Conservation (phyloP, 2,113 vertebrate genomes). For the Hassar affinis region DNA sequence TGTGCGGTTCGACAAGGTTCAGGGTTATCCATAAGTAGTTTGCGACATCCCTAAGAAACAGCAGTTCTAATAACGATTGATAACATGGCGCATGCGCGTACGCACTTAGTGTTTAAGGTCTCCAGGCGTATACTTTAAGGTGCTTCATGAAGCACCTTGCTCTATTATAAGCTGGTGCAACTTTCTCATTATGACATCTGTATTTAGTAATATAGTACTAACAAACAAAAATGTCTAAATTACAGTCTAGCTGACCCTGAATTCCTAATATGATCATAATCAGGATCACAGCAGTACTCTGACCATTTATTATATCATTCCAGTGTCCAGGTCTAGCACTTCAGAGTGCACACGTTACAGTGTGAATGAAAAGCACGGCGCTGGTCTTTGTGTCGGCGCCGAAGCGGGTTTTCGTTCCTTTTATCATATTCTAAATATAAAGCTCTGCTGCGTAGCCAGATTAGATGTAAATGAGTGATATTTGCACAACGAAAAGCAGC, state of each 20-base stretch:
- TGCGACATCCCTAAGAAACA: background rate
- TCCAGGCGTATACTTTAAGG: background rate
- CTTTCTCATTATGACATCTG: background rate
- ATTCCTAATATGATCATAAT: background rate
- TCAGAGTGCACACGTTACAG: background rate
- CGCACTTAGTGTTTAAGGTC: background rate
- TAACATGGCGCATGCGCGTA: background rate
- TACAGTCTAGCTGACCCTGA: too few species aligned
- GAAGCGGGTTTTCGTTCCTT: background rate
- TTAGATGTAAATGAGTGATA: background rate
- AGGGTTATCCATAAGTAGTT: constrained; percentile 29
- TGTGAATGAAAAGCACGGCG: background rate
- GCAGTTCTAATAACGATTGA: background rate
- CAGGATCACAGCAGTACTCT: background rate
- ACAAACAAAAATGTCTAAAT: too few species aligned
- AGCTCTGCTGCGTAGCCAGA: background rate
- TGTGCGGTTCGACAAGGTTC: constrained; percentile 45
- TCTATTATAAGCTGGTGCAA: background rate
- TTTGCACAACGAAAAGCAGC: constrained; percentile 11
- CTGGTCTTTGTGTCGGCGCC: too few species aligned
- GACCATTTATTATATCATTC: background rate
- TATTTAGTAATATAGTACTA: too few species aligned
- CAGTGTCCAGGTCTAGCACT: background rate
- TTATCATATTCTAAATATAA: background rate
- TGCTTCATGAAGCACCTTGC: background rate